Base-by-base conservation (phyloP, 2,113 vertebrate species). In the Cinclus mexicanus region DNA sequence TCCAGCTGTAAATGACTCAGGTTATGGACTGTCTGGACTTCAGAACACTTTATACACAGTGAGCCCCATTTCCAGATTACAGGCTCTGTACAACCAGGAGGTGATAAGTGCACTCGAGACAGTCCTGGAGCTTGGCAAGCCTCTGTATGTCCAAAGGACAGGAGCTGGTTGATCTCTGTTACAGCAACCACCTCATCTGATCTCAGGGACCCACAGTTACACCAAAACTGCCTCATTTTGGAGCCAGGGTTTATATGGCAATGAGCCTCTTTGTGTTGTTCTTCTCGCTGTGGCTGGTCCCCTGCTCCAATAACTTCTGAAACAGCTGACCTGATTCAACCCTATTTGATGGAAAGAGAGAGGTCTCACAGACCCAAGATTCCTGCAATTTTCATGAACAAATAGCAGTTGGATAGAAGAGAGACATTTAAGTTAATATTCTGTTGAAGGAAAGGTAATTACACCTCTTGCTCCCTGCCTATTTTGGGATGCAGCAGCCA, bases 341-440 rank as follows among this genome's bases (percentile, higher is more conserved):
- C 39, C 29, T 14, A 23, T 65, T 39, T 59, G 33, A 70, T 61
- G 64, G 88, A 83, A 65, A 57, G 46, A 44, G 19, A 95, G 57
- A 93, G 53, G 63, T 55, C 55, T 77, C 59, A 44, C 33, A 85
- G 75, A 61, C 50, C n/a, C 41, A 29, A 47, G 13, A 61, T 33
- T 71, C 41, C 50, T 69, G 33, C 59, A 86, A 35, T 94, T 93
- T 86, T 94, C 7, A 6, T 57, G 59, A 56, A 49, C 70, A 92
- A 68, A 28, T 60, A 93, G 70, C 92, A 92, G 75, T 26, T 92
- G 68, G 75, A 33, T 35, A 47, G 79, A 72, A 90, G 57, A 77
- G 78, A 88, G 85, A 83, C 35, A 60, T 94, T 93, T 84, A 47
- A 85, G 84, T 89, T 89, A 87, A 91, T 85, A 75, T 76, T 68